Evolutionary conservation across 2,797 vertebrate genomes (phyloP).

Genomic region (Sebastes baramenuke): DNA sequence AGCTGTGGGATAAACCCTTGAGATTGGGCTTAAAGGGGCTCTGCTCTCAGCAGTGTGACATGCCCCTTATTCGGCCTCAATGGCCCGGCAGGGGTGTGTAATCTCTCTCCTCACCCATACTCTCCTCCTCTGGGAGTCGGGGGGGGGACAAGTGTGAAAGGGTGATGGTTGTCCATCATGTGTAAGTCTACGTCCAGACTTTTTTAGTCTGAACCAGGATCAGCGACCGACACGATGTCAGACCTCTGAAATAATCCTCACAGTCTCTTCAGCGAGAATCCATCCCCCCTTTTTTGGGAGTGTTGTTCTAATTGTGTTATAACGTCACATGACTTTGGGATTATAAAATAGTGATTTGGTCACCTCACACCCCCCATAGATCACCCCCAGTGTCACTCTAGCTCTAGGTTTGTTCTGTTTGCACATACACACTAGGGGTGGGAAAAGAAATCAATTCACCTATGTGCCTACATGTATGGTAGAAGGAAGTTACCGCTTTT

Average conservation of each 20-base stretch:
- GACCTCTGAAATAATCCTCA: background rate
- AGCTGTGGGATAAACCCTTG: slow-evolving; percentile 61
- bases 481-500: too few species aligned
- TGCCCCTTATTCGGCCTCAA: slow-evolving; percentile 47
- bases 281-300: background rate
- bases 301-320: background rate
- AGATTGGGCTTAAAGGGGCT: slow-evolving; percentile 53
- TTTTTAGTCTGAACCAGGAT: background rate
- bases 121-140: background rate
- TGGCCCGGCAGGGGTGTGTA: slow-evolving; percentile 33
- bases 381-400: background rate
- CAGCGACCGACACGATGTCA: background rate
- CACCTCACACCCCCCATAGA: background rate
- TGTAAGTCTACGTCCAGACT: background rate
- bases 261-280: background rate
- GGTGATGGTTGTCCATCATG: background rate
- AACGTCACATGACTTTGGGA: background rate
- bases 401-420: background rate
- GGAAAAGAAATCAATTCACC: too few species aligned
- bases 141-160: background rate
- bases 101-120: slow-evolving; percentile 22
- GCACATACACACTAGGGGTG: background rate
- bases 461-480: too few species aligned
- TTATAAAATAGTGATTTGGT: background rate
- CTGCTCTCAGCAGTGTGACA: slow-evolving; percentile 46